Conservation (phyloP, 2,797 vertebrate species). For the Vireo griseus region DNA sequence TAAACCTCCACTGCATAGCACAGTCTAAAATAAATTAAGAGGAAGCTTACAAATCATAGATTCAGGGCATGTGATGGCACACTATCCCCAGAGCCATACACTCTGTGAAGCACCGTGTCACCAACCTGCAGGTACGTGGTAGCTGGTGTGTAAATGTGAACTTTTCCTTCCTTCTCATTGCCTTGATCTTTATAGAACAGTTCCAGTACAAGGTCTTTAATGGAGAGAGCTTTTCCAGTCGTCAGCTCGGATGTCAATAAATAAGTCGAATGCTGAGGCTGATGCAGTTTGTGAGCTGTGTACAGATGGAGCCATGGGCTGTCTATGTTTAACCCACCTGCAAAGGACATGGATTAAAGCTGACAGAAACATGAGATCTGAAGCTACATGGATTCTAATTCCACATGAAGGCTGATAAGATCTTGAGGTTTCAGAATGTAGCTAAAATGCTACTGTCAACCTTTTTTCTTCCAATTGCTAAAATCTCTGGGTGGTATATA, state of each 20-base stretch:
- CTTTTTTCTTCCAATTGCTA: not conserved
- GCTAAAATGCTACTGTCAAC: not conserved
- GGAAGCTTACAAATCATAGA: not conserved
- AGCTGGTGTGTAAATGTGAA: conserved; percentile 77
- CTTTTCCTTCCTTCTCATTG: conserved; percentile 75
- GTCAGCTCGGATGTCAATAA: conserved; percentile 78
- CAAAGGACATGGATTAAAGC: not conserved
- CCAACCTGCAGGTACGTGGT: conserved; percentile 81
- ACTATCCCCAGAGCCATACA: not conserved
- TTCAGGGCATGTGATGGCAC: not conserved
- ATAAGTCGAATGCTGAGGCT: conserved; percentile 71
- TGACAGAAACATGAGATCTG: not conserved
- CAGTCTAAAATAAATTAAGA: not conserved
- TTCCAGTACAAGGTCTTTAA: conserved; percentile 79
- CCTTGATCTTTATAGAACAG: conserved; percentile 74
- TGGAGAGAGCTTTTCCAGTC: conserved; percentile 76
- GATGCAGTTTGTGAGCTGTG: conserved; percentile 76
- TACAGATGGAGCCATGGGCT: conserved; percentile 84
- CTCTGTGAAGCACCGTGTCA: not conserved
- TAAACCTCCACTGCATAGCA: not conserved
- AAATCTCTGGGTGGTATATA: not conserved
- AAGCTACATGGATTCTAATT: not conserved
- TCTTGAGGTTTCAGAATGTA: not conserved
- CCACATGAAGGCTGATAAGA: not conserved
- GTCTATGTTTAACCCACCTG: conserved; percentile 83